Evolutionary conservation across 2,113 vertebrate genomes (phyloP), one percentile per base, ranked within the genome.

Genomic region (Thomomys bottae): DNA sequence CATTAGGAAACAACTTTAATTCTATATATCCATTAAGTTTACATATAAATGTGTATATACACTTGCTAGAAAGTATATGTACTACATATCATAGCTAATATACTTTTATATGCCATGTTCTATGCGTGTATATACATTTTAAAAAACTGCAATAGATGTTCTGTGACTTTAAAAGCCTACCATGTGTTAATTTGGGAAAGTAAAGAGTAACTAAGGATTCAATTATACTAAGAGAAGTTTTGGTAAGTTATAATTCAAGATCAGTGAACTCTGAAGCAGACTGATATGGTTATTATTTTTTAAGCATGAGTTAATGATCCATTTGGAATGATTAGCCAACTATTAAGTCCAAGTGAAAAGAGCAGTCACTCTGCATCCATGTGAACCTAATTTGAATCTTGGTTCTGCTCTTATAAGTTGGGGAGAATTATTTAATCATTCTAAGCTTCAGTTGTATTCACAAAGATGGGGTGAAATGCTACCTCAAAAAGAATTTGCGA

Each of bases 251-350:
- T 82, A 83, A 79, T 67, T 88, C 71, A 93, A 70, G 42, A 70
- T 77, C 92, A 82, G 12, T 85, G 78, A 92, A 90, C 88, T 84
- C 77, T 82, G 82, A 90, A 81, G 42, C 70, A 61, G 66, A 79
- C 14, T 23, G 28, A 81, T 89, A 42, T 0, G 18, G 38, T 21
- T 54, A 42, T 88, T 75, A 34, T 75, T 77, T 89, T 79, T 49
- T 24, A 87, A 94, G 75, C 24, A 57, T 57, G 91, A 92, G 81
- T 84, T 95, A 89, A 84, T n/a, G 49, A 89, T 28, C 71, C 76
- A 40, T 70, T n/a, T 61, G 83, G 66, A 67, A 45, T 42, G 70
- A 81, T 49, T 40, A 68, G 68, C 38, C 87, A 77, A 77, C 42
- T 77, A 57, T 23, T 34, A 88, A 79, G 88, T 28, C 59, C 75